Evolutionary conservation across 2,113 vertebrate genomes (phyloP).

Genomic region (Alces alces): DNA sequence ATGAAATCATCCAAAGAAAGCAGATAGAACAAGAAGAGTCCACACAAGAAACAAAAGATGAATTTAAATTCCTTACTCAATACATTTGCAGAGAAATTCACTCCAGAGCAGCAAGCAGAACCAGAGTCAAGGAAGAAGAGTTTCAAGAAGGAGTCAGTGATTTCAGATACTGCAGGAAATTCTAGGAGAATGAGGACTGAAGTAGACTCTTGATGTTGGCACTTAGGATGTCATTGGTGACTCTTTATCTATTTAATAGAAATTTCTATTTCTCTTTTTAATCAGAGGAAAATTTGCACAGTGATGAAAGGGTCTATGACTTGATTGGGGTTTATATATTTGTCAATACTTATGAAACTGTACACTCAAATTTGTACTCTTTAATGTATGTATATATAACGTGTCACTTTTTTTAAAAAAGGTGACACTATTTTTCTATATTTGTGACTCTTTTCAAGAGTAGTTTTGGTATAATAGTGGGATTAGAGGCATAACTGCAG

Average conservation of each 20-base stretch:
- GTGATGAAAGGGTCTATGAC: background rate
- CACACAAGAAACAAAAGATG: background rate
- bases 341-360: background rate
- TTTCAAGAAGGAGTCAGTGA: background rate
- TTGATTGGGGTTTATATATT: background rate
- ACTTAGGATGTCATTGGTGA: background rate
- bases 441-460: background rate
- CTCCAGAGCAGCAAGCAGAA: background rate
- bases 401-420: background rate
- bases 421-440: background rate
- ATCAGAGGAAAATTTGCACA: background rate
- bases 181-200: background rate
- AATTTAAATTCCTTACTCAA: background rate
- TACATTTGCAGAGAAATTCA: background rate
- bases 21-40: background rate
- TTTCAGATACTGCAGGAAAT: background rate
- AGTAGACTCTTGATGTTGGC: background rate
- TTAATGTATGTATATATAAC: background rate
- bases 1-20: constrained; percentile 17
- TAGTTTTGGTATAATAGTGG: background rate
- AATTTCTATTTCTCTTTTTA: background rate
- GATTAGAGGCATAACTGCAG: background rate
- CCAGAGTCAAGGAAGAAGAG: background rate
- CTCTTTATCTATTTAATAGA: background rate
- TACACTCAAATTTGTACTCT: background rate